phyloP scores from a whole-genome alignment of 2,888 invertebrate genomes.

The Eristalinus sepulchralis region DNA sequence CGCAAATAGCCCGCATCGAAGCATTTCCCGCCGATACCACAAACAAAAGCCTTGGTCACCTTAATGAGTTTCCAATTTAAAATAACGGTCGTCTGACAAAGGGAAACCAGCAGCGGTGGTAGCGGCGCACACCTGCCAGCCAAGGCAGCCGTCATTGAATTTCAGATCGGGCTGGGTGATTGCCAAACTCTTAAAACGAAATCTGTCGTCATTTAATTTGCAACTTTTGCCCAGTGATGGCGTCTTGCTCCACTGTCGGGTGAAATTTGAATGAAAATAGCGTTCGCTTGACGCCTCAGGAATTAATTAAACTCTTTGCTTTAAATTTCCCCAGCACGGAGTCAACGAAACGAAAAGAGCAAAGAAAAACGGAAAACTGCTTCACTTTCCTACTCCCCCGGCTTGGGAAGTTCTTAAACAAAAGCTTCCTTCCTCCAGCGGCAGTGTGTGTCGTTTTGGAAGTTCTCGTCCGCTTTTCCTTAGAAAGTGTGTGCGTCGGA shows the following conservation, averaged over 20 bases:
- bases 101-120: not conserved
- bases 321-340: constrained; percentile 12
- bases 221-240: not conserved
- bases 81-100: not conserved
- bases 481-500: not conserved
- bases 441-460: not conserved
- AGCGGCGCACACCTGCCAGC: not conserved
- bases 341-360: not conserved
- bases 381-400: not conserved
- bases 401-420: not conserved
- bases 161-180: constrained; percentile 5
- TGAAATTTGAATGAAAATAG: not conserved
- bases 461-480: not conserved
- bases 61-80: not conserved
- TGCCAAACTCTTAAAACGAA: constrained; percentile 19
- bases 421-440: not conserved
- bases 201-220: constrained; percentile 12
- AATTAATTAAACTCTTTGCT: constrained; percentile 47
- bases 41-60: not conserved
- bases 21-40: not conserved
- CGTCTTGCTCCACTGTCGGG: too few relatives aligned
- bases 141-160: not conserved
- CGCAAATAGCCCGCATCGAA: not conserved
- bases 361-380: not conserved
- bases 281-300: not conserved